Conservation (phyloP, 2,797 vertebrate species). For the Dendrocincla tyrannina region DNA sequence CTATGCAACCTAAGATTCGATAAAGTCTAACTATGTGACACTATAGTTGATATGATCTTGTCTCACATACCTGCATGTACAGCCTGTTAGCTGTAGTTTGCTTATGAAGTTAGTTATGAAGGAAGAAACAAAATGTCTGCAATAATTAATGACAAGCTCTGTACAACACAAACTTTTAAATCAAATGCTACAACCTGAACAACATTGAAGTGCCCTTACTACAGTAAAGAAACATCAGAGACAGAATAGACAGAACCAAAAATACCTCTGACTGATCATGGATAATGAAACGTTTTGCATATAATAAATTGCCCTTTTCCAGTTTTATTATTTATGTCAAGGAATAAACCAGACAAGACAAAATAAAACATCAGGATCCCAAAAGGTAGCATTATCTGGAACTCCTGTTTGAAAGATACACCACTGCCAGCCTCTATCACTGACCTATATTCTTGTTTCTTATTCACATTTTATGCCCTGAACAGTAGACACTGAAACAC, state of each 20-base stretch:
- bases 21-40: background rate
- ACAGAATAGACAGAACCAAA: background rate
- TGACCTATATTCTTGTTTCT: background rate
- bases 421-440: background rate
- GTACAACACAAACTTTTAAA: background rate
- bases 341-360: background rate
- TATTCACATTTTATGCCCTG: background rate
- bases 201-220: background rate
- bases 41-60: background rate
- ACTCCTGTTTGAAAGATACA: background rate
- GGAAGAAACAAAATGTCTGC: background rate
- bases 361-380: background rate
- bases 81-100: background rate
- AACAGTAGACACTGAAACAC: background rate
- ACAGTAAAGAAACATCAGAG: background rate
- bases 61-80: background rate
- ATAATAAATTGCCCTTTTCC: background rate
- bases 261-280: fast-evolving
- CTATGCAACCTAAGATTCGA: background rate
- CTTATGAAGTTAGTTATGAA: background rate
- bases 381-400: background rate
- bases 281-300: background rate
- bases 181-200: background rate
- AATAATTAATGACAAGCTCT: background rate
- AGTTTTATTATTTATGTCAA: background rate